phyloP scores from a whole-genome alignment of 2,113 vertebrate species.

The Coryphaenoides rupestris region DNA sequence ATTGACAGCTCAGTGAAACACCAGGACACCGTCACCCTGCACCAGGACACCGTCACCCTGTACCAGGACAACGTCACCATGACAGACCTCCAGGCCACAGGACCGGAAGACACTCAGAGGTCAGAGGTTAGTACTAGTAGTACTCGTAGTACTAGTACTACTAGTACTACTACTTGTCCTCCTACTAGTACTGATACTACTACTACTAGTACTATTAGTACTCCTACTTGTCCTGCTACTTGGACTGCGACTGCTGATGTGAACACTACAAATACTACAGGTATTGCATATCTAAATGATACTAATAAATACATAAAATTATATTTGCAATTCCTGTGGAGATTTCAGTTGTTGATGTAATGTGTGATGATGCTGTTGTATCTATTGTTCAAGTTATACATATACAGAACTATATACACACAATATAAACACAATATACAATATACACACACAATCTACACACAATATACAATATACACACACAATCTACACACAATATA shows the following conservation, averaged over 20 bases:
- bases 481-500: too few relatives aligned
- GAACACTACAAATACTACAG: not conserved
- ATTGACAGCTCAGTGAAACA: too few relatives aligned
- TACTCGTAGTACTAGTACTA: not conserved
- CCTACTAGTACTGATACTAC: not conserved
- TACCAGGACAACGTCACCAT: conserved; percentile 25
- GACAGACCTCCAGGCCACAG: conserved; percentile 48
- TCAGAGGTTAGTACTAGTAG: conserved; percentile 18
- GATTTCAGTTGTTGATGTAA: too few relatives aligned
- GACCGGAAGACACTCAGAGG: conserved; percentile 32
- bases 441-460: not conserved
- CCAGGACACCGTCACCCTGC: too few relatives aligned
- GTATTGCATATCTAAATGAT: too few relatives aligned
- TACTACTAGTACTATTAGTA: not conserved
- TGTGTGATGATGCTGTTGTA: too few relatives aligned
- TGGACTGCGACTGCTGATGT: not conserved
- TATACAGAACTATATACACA: too few relatives aligned
- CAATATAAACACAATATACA: too few relatives aligned
- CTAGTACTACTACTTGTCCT: not conserved
- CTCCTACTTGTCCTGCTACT: too few relatives aligned
- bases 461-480: too few relatives aligned
- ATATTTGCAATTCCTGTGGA: too few relatives aligned
- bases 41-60: not conserved
- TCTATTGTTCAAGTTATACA: too few relatives aligned
- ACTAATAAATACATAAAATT: not conserved